Evolutionary conservation across 2,113 vertebrate species (phyloP).

Genomic region (Psittacus erithacus): DNA sequence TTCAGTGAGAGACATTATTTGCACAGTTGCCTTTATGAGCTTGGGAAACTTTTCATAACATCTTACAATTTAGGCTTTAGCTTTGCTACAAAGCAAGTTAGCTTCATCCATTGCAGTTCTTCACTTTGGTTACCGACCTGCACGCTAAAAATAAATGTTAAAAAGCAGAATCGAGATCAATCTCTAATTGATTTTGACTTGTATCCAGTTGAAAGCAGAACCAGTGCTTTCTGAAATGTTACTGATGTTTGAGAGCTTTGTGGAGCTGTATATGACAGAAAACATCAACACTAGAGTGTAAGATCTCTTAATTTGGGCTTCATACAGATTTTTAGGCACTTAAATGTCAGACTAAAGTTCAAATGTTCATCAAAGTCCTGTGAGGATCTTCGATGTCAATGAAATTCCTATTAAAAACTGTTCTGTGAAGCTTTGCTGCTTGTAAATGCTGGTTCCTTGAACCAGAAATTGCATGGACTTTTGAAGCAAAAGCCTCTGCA

Average conservation of each 20-base stretch:
- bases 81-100: constrained; percentile 11
- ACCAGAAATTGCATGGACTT: neutral
- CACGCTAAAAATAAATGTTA: constrained; percentile 45
- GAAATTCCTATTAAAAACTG: constrained; percentile 14
- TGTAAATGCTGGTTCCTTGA: neutral
- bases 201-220: constrained; percentile 52
- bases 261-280: neutral
- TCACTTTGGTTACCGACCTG: constrained; percentile 45
- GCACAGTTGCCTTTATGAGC: neutral
- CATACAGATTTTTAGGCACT: constrained; percentile 38
- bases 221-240: constrained; percentile 29
- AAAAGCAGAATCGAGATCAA: constrained; percentile 44
- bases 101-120: neutral
- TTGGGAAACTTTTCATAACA: neutral
- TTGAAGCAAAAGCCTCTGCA: neutral
- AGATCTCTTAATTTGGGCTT: constrained; percentile 56
- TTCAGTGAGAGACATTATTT: constrained; percentile 26
- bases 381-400: neutral
- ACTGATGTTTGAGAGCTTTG: constrained; percentile 17
- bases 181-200: constrained; percentile 67
- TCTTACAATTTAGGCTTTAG: neutral
- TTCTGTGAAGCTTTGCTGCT: neutral
- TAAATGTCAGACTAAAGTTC: constrained; percentile 60
- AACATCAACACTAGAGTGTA: constrained; percentile 7
- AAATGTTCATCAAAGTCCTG: constrained; percentile 43